Evolutionary conservation across 92 coral and sea anemone species (phyloP).

Genomic region (Galaxea fascicularis): DNA sequence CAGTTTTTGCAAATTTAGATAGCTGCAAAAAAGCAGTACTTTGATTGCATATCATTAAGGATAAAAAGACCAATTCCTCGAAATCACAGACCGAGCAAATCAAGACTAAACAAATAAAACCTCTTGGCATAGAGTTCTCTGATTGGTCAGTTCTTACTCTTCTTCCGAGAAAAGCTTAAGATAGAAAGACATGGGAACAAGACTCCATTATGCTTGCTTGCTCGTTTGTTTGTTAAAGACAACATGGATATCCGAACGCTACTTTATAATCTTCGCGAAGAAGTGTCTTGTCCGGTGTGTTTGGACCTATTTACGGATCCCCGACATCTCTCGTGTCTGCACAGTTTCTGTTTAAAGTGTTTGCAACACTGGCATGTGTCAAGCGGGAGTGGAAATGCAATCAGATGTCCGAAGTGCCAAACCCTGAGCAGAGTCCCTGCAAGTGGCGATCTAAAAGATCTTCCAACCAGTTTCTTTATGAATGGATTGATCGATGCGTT

Average conservation of each 20-base stretch:
- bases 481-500: not conserved
- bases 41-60: too few species aligned
- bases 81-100: too few species aligned
- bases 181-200: too few species aligned
- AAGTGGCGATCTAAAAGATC: not conserved
- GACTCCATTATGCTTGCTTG: too few species aligned
- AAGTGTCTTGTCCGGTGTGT: not conserved
- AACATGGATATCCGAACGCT: not conserved
- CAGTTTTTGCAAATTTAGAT: too few species aligned
- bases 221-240: too few species aligned
- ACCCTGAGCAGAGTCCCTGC: not conserved
- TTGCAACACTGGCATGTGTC: not conserved
- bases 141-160: too few species aligned
- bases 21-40: too few species aligned
- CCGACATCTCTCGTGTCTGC: not conserved
- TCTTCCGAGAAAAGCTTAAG: too few species aligned
- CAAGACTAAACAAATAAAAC: too few species aligned
- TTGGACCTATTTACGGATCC: not conserved
- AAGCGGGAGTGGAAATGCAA: not conserved
- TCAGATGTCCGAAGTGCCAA: not conserved
- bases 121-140: too few species aligned
- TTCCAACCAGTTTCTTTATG: not conserved
- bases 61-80: too few species aligned
- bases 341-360: not conserved
- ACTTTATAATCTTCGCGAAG: not conserved